A percentile compares a stretch with the other conserved stretches of the same genome.
Evolutionary conservation across 2,797 vertebrate genomes (phyloP).

Genomic region (Eulemur coronatus): DNA sequence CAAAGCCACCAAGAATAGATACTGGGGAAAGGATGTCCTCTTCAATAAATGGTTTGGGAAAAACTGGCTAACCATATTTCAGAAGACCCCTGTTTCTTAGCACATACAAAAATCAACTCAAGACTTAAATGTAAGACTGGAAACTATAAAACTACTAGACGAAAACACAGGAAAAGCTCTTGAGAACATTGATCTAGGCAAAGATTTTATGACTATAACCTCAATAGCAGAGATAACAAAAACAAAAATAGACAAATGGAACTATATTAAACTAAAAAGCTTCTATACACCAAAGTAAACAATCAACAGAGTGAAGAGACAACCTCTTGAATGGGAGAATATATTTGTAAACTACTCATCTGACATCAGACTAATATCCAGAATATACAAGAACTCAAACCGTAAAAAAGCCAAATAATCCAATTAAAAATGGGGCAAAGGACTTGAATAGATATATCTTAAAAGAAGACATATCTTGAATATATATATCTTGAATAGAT

Average conservation of each 20-base stretch:
- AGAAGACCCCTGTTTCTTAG: not conserved
- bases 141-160: not conserved
- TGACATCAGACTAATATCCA: not conserved
- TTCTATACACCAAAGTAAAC: not conserved
- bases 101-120: not conserved
- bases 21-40: not conserved
- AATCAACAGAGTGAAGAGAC: not conserved
- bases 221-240: not conserved
- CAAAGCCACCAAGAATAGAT: not conserved
- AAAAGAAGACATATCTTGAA: not conserved
- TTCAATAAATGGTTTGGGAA: not conserved
- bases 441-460: not conserved
- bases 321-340: not conserved
- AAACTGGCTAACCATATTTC: not conserved
- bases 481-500: not conserved
- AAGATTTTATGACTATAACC: not conserved
- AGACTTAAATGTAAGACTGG: not conserved
- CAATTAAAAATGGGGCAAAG: not conserved
- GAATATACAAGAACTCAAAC: not conserved
- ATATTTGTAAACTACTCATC: not conserved
- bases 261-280: not conserved
- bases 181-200: not conserved
- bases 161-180: not conserved
- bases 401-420: not conserved
- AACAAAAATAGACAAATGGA: not conserved